Conservation (phyloP, 1,140 invertebrate genomes). For the Eufriesea mexicana region DNA sequence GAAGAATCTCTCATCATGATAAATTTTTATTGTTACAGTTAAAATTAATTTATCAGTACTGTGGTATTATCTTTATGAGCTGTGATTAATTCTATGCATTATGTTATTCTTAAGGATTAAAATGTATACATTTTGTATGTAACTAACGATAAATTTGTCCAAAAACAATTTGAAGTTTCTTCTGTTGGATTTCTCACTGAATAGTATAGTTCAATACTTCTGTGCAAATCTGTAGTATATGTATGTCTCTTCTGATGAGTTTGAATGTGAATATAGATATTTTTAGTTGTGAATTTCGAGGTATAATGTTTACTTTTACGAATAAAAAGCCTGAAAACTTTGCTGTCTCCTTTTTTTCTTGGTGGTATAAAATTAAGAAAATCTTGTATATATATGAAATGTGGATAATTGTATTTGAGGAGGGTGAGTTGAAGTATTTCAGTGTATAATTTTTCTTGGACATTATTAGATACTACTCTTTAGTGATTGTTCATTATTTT, state of each 20-base stretch:
- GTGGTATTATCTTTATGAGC: neutral
- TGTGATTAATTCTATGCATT: neutral
- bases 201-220: slow-evolving; percentile 66
- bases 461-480: slow-evolving; percentile 46
- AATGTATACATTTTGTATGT: neutral
- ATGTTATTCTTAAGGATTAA: neutral
- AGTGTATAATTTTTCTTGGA: slow-evolving; percentile 32
- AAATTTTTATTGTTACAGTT: neutral
- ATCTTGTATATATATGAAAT: slow-evolving; percentile 55
- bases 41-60: neutral
- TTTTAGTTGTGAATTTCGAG: slow-evolving; percentile 59
- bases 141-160: slow-evolving; percentile 67
- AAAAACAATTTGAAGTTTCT: slow-evolving; percentile 61
- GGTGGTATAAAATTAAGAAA: slow-evolving; percentile 57
- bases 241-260: slow-evolving; percentile 67
- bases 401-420: slow-evolving; percentile 53
- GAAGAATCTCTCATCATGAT: too few species aligned
- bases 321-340: slow-evolving; percentile 60
- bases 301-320: slow-evolving; percentile 57
- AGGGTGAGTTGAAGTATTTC: slow-evolving; percentile 55
- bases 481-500: slow-evolving; percentile 33
- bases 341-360: slow-evolving; percentile 58
- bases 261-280: slow-evolving; percentile 67
- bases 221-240: slow-evolving; percentile 67
- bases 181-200: slow-evolving; percentile 69